Evolutionary conservation across 2,113 vertebrate species (phyloP), one percentile per base, ranked within the genome.

Genomic region (Pollachius pollachius): DNA sequence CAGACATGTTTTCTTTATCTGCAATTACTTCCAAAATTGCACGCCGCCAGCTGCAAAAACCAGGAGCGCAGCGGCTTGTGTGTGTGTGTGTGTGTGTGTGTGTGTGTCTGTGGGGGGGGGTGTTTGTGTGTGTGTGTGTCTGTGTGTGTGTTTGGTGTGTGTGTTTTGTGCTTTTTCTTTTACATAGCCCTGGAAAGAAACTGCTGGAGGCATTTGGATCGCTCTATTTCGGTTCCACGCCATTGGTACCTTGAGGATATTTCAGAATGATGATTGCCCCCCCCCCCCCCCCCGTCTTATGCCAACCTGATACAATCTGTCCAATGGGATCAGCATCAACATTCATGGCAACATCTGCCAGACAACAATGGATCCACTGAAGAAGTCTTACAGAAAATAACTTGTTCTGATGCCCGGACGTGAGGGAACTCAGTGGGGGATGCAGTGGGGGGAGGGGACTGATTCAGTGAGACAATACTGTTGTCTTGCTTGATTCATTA

Each of bases 1-100:
- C 76, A 85, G 67, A 82, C 56, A 16, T 84, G 80, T 88, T 89
- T 82, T 84, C 71, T 81, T 84, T 83, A 87, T 86, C 77, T 81
- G 48, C 83, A 88, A 90, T 89, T 86, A 82, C 56, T 63, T 13
- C 70, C 77, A 73, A 70, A 85, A 86, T 89, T 89, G 70, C 80
- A 85, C 77, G 66, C 68, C 77, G 66, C 68, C 85, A 88, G 76
- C 85, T 87, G 85, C 79, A 79, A 80, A 30, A 84, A 88, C 86
- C 75, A 89, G 80, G 78, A 87, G 63, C 67, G 41, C 66, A 72
- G 62, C 34, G 41, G 69, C 69, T 75, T 37, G 62, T 60, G 37
- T 73, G 66, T 65, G 58, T 65, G 70, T 16, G 57, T n/a, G 16
- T 61, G 34, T 74, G 21, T 23, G 21, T 23, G 21, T 23, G 21